Conservation (phyloP, 2,113 vertebrate species). For the Elaphurus davidianus region DNA sequence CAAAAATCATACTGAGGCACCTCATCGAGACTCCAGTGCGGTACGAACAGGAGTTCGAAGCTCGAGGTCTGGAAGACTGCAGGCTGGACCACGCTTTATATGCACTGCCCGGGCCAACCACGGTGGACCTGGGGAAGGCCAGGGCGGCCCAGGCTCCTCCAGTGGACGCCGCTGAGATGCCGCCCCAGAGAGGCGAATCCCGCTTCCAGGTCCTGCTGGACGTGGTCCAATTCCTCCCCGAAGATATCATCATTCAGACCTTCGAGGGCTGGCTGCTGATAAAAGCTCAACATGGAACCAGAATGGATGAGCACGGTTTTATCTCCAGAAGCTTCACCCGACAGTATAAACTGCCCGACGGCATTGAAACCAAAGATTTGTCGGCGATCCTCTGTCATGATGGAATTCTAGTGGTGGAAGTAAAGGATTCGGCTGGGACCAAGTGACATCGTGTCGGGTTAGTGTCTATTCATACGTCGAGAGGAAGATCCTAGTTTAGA, state of each 20-base stretch:
- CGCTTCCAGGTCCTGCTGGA: constrained; percentile 86
- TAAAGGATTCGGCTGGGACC: constrained; percentile 71
- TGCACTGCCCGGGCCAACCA: constrained; percentile 84
- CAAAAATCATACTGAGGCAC: constrained; percentile 83
- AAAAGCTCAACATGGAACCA: constrained; percentile 83
- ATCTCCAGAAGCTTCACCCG: constrained; percentile 86
- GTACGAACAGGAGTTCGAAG: constrained; percentile 81
- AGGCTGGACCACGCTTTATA: constrained; percentile 84
- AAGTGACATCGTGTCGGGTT: constrained; percentile 27
- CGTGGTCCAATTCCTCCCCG: constrained; percentile 87
- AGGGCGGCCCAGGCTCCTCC: background rate
- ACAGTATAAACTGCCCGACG: constrained; percentile 84
- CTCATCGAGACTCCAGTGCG: constrained; percentile 84
- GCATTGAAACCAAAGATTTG: constrained; percentile 82
- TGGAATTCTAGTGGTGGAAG: constrained; percentile 87
- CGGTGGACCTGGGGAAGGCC: constrained; percentile 1
- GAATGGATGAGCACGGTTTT: constrained; percentile 89
- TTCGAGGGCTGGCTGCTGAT: constrained; percentile 90
- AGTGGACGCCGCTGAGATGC: rapidly evolving
- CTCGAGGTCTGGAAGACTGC: constrained; percentile 77
- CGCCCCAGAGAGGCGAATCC: constrained; percentile 18
- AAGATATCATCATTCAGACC: constrained; percentile 91
- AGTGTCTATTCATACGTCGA: constrained; percentile 34
- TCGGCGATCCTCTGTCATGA: constrained; percentile 86
- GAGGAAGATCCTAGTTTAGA: background rate